Evolutionary conservation across 2,113 vertebrate genomes (phyloP).

Genomic region (Grallaria varia): DNA sequence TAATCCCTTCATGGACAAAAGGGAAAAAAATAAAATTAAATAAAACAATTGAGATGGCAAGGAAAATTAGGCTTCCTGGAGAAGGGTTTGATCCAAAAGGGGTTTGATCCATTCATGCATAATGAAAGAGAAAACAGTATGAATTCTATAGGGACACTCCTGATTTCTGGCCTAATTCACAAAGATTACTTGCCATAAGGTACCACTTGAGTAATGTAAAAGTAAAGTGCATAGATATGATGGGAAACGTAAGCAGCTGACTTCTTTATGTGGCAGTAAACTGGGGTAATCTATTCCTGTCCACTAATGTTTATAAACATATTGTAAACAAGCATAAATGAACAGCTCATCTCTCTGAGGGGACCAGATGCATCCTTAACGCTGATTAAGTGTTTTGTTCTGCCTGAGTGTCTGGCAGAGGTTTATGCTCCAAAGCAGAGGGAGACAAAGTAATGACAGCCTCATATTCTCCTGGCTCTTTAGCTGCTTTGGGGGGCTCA

Average conservation of each 20-base stretch:
- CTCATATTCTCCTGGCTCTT: conserved; percentile 60
- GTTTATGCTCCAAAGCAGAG: conserved; percentile 57
- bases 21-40: not conserved
- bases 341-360: conserved; percentile 70
- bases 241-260: conserved; percentile 35
- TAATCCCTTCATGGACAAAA: not conserved
- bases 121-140: not conserved
- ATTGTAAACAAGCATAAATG: conserved; percentile 76
- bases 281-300: conserved; percentile 59
- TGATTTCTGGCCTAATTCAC: conserved; percentile 31
- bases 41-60: not conserved
- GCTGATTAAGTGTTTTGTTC: conserved; percentile 79
- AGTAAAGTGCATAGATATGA: conserved; percentile 14
- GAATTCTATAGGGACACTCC: not conserved
- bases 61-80: not conserved
- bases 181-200: conserved; percentile 37
- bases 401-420: conserved; percentile 71
- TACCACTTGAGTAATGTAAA: conserved; percentile 42
- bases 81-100: not conserved
- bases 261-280: conserved; percentile 25
- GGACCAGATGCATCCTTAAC: conserved; percentile 75
- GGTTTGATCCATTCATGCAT: too few species aligned
- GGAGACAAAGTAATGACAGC: conserved; percentile 58
- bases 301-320: conserved; percentile 76
- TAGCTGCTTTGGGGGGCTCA: conserved; percentile 51